Percentiles rank a stretch among this genome's conserved stretches.
Conservation (phyloP, 2,888 invertebrate genomes). For the Heliconius ethilla region DNA sequence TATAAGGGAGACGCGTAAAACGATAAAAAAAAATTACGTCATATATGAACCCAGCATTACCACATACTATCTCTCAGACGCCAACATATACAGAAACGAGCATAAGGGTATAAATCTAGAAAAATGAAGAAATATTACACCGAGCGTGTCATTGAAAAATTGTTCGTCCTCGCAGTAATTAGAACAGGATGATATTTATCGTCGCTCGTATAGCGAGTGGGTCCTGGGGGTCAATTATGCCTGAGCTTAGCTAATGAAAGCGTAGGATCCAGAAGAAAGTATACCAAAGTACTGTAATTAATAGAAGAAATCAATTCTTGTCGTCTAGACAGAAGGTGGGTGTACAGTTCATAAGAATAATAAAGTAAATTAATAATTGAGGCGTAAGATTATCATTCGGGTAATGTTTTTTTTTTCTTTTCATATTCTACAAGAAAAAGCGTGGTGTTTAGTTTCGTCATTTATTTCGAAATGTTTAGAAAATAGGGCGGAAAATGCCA, state of each 20-base stretch:
- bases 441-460: neutral
- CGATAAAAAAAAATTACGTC: too few relatives aligned
- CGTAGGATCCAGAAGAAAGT: constrained; percentile 19
- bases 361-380: neutral
- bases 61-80: neutral
- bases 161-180: constrained; percentile 31
- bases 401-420: neutral
- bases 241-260: constrained; percentile 36
- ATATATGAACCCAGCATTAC: too few relatives aligned
- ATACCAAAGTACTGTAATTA: constrained; percentile 5
- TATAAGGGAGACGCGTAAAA: too few relatives aligned
- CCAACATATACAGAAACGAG: neutral
- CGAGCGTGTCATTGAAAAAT: constrained; percentile 30
- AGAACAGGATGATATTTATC: constrained; percentile 42
- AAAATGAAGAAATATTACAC: constrained; percentile 28
- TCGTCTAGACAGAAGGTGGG: neutral
- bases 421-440: neutral
- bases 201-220: constrained; percentile 37
- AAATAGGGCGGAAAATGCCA: neutral
- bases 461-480: neutral
- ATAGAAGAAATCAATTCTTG: constrained; percentile 1
- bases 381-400: neutral
- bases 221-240: constrained; percentile 39
- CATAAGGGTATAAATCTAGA: neutral
- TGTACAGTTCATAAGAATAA: neutral